Percentiles rank a stretch among this genome's conserved stretches.
Conservation (phyloP, 2,797 vertebrate genomes). For the Periophthalmus magnuspinnatus region DNA sequence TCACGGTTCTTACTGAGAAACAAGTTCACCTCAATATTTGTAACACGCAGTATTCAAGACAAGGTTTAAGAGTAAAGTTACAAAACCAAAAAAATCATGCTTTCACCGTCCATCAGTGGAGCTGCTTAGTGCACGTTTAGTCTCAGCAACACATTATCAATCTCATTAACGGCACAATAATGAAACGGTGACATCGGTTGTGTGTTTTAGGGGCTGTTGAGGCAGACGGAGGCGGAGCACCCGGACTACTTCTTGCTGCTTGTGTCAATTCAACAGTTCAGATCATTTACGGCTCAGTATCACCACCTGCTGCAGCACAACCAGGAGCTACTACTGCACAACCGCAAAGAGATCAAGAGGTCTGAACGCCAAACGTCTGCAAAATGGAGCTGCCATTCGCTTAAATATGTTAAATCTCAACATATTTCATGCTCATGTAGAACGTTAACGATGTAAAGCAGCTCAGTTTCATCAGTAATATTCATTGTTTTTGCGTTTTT, state of each 20-base stretch:
- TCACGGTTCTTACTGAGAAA: no score
- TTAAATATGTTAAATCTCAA: not conserved
- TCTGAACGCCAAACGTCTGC: constrained; percentile 55
- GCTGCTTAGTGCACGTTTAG: not conserved
- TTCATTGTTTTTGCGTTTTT: not conserved
- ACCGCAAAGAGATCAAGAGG: constrained; percentile 91
- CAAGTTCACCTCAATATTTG: no score
- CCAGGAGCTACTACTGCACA: constrained; percentile 89
- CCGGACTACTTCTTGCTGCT: constrained; percentile 95
- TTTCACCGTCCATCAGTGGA: not conserved
- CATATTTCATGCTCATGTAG: constrained; percentile 58
- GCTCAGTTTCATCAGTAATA: not conserved
- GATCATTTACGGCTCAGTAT: constrained; percentile 89
- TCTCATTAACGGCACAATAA: not conserved
- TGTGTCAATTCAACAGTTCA: constrained; percentile 92
- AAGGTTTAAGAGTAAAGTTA: no score
- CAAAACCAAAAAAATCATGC: no score
- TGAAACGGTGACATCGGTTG: not conserved
- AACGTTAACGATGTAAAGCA: constrained; percentile 64
- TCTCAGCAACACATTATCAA: not conserved
- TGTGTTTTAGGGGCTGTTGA: constrained; percentile 82
- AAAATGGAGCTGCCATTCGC: not conserved
- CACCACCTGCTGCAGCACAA: constrained; percentile 92
- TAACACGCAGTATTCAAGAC: no score
- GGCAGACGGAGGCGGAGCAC: constrained; percentile 91